Conservation (phyloP, 2,113 vertebrate species). For the Prionailurus bengalensis region DNA sequence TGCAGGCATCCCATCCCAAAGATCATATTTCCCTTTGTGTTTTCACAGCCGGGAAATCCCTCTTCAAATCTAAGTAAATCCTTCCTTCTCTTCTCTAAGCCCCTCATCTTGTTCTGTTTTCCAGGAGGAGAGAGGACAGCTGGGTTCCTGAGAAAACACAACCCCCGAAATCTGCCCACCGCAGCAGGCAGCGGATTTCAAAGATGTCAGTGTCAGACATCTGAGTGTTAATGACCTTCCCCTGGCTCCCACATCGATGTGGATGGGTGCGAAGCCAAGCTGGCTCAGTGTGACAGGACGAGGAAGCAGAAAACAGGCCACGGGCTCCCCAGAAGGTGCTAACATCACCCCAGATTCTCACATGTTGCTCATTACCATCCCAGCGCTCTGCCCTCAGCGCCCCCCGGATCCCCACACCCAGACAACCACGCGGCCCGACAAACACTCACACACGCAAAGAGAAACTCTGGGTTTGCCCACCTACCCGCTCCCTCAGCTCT, state of each 20-base stretch:
- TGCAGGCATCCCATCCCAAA: neutral
- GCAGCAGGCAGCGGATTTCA: neutral
- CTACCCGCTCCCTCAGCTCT: neutral
- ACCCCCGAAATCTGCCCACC: neutral
- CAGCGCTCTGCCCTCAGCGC: neutral
- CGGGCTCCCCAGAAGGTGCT: neutral
- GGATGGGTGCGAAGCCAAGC: neutral
- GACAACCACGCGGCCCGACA: neutral
- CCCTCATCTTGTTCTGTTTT: conserved; percentile 28
- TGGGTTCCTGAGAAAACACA: neutral
- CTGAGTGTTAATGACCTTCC: neutral
- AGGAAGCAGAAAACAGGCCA: neutral
- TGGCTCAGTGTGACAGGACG: no score
- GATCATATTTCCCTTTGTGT: conserved; percentile 60
- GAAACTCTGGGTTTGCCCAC: neutral
- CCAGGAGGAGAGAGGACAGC: neutral
- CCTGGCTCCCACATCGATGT: neutral
- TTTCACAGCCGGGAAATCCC: conserved; percentile 77
- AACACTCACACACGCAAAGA: neutral
- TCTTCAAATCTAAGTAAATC: conserved; percentile 66
- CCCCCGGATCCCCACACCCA: neutral
- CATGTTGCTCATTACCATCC: fast-evolving
- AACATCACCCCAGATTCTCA: neutral
- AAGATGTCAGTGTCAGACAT: neutral
- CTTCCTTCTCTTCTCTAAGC: conserved; percentile 60